Conservation (phyloP, 2,888 invertebrate genomes). For the Mellilla xanthometata region DNA sequence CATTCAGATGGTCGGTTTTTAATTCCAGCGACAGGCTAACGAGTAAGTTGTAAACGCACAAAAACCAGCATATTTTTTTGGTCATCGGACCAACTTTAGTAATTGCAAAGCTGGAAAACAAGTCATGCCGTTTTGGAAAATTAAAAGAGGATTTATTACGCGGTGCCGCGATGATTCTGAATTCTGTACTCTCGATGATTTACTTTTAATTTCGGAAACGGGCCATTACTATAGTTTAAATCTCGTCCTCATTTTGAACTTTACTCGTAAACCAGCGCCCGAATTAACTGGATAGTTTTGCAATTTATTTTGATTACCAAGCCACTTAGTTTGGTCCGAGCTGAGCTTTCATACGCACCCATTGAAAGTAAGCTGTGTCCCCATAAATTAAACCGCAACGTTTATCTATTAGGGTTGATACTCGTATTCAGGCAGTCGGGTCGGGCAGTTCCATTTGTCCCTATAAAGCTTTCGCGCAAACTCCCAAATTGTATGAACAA, state of each 20-base stretch:
- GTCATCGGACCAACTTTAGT: constrained; percentile 23
- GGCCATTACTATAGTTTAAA: constrained; percentile 13
- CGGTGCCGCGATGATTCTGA: constrained; percentile 16
- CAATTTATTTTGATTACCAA: constrained; percentile 31
- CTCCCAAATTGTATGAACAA: constrained; percentile 70
- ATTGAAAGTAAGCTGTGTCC: constrained; percentile 48
- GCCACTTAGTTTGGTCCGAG: constrained; percentile 26
- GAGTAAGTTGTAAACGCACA: constrained; percentile 25
- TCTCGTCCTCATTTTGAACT: constrained; percentile 10
- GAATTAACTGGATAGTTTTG: constrained; percentile 27
- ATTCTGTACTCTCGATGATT: constrained; percentile 11
- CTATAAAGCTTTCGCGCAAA: constrained; percentile 65
- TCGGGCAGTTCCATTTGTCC: constrained; percentile 61
- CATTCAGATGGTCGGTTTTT: constrained; percentile 22
- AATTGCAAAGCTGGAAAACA: constrained; percentile 22
- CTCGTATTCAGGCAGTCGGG: constrained; percentile 57
- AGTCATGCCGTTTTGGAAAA: constrained; percentile 22
- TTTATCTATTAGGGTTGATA: constrained; percentile 59
- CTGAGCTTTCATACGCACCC: constrained; percentile 34
- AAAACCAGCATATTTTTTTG: constrained; percentile 21
- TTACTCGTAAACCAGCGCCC: constrained; percentile 17
- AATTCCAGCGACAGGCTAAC: constrained; percentile 21
- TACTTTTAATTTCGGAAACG: constrained; percentile 8
- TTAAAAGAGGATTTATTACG: constrained; percentile 22
- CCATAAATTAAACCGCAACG: constrained; percentile 59